Base-by-base conservation (phyloP, 1,140 invertebrate species). In the Arctopsyche grandis region DNA sequence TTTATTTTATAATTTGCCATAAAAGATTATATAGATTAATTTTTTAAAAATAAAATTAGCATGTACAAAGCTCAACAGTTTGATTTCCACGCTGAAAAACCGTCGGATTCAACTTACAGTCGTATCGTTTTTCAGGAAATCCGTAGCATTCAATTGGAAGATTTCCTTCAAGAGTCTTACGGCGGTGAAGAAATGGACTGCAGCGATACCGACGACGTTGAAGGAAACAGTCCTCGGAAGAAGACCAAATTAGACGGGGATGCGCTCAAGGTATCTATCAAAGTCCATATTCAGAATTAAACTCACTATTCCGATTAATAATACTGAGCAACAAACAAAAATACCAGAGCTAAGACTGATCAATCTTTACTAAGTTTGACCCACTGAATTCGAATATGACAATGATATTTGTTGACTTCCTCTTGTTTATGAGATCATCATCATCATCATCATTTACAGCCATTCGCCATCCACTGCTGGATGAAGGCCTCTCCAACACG, bases 121-220 rank as follows among this genome's bases (percentile, higher is more conserved):
- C 7, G 29, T 38, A 38, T 7, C 29, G 7, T 38, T 29, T 86
- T 85, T 77, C 83, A 95, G 94, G 93, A 95, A 87, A 93, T 94
- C 80, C 93, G 93, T 85, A 90, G 91, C 70, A 87, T 92, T 38
- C 93, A 94, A 83, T 84, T 94, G 82, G 93, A 94, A 84, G 93
- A 94, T 75, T 90, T 90, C 78, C 84, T 93, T 1, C 91, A 90
- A 84, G 91, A 93, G 75, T 90, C 91, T 78, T 80, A 79, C 4
- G 89, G 91, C 12, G 93, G 94, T 84, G 93, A 93, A 73, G 94
- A 95, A 84, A 95, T 95, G 94, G 94, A 95, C 73, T 90, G 95
- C 24, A 95, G 94, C 0, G 94, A 95, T 85, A 90, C 89, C 12
- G 94, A 95, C 58, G 91, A 91, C 19, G 43, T 76, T 14, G 91